Conservation (phyloP, 2,888 invertebrate genomes). For the Amphipoea oculea region DNA sequence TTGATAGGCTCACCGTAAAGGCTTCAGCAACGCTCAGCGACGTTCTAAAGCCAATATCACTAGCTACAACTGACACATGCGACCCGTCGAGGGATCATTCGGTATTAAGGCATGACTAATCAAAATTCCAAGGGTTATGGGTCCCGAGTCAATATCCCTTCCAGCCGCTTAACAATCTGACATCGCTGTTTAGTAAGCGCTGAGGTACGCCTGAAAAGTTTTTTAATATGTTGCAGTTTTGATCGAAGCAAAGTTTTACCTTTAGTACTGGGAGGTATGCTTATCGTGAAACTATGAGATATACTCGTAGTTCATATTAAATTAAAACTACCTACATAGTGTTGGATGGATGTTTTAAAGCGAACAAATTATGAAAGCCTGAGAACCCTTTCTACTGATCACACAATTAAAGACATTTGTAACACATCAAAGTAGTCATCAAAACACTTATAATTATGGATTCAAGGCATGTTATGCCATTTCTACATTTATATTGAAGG, state of each 20-base stretch:
- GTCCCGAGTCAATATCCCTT: constrained; percentile 41
- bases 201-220: constrained; percentile 28
- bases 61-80: constrained; percentile 1
- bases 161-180: constrained; percentile 5
- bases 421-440: not conserved
- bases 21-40: not conserved
- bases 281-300: not conserved
- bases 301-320: not conserved
- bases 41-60: not conserved
- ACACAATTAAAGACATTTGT: not conserved
- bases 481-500: not conserved
- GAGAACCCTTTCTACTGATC: too few species aligned
- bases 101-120: constrained; percentile 46
- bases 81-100: constrained; percentile 25
- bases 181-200: constrained; percentile 22
- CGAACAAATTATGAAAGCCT: not conserved
- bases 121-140: constrained; percentile 44
- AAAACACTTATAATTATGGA: not conserved
- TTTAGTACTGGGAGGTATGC: not conserved
- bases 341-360: not conserved
- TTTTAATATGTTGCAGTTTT: constrained; percentile 52
- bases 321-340: constrained; percentile 1
- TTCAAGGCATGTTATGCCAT: not conserved
- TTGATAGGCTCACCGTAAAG: not conserved
- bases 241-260: constrained; percentile 25